Evolutionary conservation across 2,113 vertebrate genomes (phyloP).

Genomic region (Oplegnathus fasciatus): DNA sequence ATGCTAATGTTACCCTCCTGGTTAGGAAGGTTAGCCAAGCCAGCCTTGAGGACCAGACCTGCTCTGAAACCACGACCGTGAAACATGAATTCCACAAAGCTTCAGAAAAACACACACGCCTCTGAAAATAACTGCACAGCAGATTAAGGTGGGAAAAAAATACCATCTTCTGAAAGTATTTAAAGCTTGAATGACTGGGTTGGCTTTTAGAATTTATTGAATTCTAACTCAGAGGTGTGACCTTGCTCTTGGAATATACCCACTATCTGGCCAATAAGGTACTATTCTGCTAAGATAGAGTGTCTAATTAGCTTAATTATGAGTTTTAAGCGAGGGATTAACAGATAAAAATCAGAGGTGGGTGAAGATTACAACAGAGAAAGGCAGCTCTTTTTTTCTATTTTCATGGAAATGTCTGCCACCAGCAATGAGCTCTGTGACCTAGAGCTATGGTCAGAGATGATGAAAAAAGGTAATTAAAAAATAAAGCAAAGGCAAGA

Average conservation of each 20-base stretch:
- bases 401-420: slow-evolving; percentile 46
- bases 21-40: slow-evolving; percentile 68
- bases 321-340: slow-evolving; percentile 82
- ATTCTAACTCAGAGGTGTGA: slow-evolving; percentile 71
- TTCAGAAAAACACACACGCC: slow-evolving; percentile 16
- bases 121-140: slow-evolving; percentile 58
- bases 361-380: slow-evolving; percentile 73
- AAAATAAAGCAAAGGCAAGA: slow-evolving; percentile 29
- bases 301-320: slow-evolving; percentile 82
- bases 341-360: slow-evolving; percentile 71
- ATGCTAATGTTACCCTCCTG: slow-evolving; percentile 68
- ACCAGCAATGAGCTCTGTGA: slow-evolving; percentile 49
- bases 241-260: slow-evolving; percentile 73
- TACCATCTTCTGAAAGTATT: slow-evolving; percentile 52
- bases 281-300: slow-evolving; percentile 71
- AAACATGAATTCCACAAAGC: slow-evolving; percentile 59
- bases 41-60: slow-evolving; percentile 74
- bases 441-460: slow-evolving; percentile 36
- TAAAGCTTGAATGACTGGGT: slow-evolving; percentile 64
- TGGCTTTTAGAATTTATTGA: slow-evolving; percentile 71
- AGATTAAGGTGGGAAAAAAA: slow-evolving; percentile 38
- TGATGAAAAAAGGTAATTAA: slow-evolving; percentile 37
- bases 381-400: slow-evolving; percentile 33
- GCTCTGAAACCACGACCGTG: slow-evolving; percentile 58
- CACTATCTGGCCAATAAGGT: slow-evolving; percentile 72